These are phyloP conservation scores for Sarcophaga rosellei DNA, from an alignment of 2,888 invertebrate species.

Conservation along the genomic window DNA sequence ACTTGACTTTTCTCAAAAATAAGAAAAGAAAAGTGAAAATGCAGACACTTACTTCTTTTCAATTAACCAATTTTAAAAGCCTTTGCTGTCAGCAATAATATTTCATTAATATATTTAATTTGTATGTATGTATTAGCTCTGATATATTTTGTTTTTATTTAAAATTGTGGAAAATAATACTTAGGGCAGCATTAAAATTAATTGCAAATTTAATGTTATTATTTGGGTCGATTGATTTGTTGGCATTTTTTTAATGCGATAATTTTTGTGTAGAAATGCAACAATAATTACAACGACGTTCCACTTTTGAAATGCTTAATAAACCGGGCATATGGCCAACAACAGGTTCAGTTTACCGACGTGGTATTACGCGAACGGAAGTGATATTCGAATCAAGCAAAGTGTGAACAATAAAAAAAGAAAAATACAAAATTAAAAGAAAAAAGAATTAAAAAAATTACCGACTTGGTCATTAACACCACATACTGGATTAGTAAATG, in stretches of 20 bases:
- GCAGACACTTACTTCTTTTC: not conserved
- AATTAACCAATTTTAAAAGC: not conserved
- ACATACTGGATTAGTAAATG: slow-evolving; percentile 52
- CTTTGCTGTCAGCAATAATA: slow-evolving; percentile 37
- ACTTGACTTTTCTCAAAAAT: slow-evolving; percentile 35
- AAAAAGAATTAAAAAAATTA: slow-evolving; percentile 7
- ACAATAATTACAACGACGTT: slow-evolving; percentile 67
- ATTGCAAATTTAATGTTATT: slow-evolving; percentile 46
- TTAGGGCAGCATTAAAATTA: slow-evolving; percentile 66
- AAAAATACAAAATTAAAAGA: slow-evolving; percentile 14
- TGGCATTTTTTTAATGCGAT: not conserved
- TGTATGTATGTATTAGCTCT: too few relatives aligned
- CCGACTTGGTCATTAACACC: not conserved
- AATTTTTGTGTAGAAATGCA: not conserved
- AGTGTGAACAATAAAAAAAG: slow-evolving; percentile 55
- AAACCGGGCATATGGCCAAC: slow-evolving; percentile 70
- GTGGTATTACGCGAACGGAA: slow-evolving; percentile 68
- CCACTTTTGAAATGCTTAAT: slow-evolving; percentile 76
- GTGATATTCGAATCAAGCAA: slow-evolving; percentile 46
- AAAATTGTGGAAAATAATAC: slow-evolving; percentile 32
- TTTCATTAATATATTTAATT: slow-evolving; percentile 76
- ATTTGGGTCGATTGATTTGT: slow-evolving; percentile 57
- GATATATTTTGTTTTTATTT: not conserved
- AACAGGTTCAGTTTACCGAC: slow-evolving; percentile 75
- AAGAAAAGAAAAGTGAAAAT: not conserved